A percentile compares a stretch with the other conserved stretches of the same genome.
Conservation (phyloP, 2,888 invertebrate species). For the Drosophila subsilvestris region DNA sequence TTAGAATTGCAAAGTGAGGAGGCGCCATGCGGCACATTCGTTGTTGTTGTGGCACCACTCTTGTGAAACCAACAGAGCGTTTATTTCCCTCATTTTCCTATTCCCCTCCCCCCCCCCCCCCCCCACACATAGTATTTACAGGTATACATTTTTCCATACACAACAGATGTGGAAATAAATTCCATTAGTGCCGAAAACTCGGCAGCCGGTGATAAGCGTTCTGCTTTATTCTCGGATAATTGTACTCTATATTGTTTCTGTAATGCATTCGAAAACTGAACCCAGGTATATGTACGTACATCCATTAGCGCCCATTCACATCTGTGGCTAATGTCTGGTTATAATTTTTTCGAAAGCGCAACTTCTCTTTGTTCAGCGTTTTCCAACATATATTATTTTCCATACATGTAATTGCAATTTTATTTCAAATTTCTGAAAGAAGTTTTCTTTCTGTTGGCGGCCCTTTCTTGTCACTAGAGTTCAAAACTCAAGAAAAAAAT, state of each 20-base stretch:
- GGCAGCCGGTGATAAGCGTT: conserved; percentile 8
- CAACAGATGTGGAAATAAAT: conserved; percentile 15
- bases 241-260: not conserved
- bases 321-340: no score
- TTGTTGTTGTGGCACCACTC: conserved; percentile 29
- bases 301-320: no score
- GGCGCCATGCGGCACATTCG: conserved; percentile 37
- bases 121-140: not conserved
- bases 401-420: no score
- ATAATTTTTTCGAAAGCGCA: no score
- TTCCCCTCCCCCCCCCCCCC: no score
- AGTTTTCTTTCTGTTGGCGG: no score
- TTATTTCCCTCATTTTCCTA: conserved; percentile 27
- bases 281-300: no score
- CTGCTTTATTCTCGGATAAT: not conserved
- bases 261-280: not conserved
- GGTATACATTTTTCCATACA: not conserved
- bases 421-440: no score
- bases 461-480: no score
- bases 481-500: no score
- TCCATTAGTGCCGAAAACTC: conserved; percentile 9
- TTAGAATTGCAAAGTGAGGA: conserved; percentile 57
- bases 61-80: conserved; percentile 40
- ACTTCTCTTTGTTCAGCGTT: no score
- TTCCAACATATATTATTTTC: no score